Conservation (phyloP, 1,140 invertebrate species). For the Bombyx mandarina region DNA sequence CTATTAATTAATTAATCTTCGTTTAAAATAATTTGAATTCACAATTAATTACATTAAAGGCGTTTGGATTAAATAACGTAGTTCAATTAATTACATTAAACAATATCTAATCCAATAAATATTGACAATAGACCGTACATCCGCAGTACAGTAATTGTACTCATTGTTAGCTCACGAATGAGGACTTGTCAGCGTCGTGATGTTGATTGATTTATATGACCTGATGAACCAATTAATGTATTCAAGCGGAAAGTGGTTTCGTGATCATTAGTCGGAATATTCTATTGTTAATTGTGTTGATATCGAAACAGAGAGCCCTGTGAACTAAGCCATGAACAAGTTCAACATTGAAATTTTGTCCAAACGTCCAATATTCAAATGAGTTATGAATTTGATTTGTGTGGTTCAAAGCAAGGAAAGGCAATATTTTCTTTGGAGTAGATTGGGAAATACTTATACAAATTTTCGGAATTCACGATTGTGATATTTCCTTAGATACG, state of each 20-base stretch:
- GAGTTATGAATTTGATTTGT: too few species aligned
- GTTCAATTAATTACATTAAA: background rate
- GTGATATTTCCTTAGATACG: too few species aligned
- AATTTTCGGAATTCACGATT: too few species aligned
- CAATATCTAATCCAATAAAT: background rate
- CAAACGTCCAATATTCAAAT: too few species aligned
- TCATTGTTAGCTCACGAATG: background rate
- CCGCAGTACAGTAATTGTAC: background rate
- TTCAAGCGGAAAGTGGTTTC: background rate
- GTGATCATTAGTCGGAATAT: background rate
- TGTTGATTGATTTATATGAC: slow-evolving; percentile 1
- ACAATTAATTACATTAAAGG: background rate
- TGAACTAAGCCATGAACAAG: too few species aligned
- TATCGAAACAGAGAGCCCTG: too few species aligned
- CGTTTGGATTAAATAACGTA: background rate
- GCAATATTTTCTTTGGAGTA: too few species aligned
- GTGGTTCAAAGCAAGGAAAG: too few species aligned
- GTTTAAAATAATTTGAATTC: background rate
- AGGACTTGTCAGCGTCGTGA: background rate
- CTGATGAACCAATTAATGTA: slow-evolving; percentile 4
- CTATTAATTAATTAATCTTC: background rate
- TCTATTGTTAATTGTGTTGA: slow-evolving; percentile 1
- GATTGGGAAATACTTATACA: too few species aligned
- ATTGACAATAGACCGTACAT: background rate
- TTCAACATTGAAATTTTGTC: too few species aligned